A percentile compares a stretch with the other conserved stretches of the same genome.
Conservation (phyloP, 2,888 invertebrate species). For the Andrena marginata region DNA sequence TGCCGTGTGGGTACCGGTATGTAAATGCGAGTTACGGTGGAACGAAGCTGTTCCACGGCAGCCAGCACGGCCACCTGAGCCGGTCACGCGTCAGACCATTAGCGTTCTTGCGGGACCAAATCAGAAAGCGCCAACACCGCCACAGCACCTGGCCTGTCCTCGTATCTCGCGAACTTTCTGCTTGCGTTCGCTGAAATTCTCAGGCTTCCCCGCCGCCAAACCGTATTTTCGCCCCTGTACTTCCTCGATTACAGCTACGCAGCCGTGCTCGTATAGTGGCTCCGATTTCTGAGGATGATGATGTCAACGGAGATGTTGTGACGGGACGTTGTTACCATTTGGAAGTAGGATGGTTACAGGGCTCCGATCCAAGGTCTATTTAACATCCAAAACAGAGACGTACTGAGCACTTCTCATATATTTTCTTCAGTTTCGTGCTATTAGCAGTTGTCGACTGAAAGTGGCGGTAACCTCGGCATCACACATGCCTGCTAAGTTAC, state of each 20-base stretch:
- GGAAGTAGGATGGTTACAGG: no score
- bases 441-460: no score
- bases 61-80: constrained; percentile 62
- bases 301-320: no score
- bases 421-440: no score
- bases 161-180: constrained; percentile 25
- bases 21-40: constrained; percentile 75
- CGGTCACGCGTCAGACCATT: constrained; percentile 71
- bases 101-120: constrained; percentile 64
- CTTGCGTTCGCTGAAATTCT: not conserved
- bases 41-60: constrained; percentile 25
- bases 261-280: not conserved
- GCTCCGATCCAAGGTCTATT: no score
- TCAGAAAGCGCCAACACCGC: constrained; percentile 53
- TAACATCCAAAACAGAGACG: no score
- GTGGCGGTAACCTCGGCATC: no score
- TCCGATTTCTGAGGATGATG: not conserved
- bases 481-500: no score
- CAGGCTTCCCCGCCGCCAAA: not conserved
- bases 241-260: not conserved
- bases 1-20: constrained; percentile 71
- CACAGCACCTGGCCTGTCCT: constrained; percentile 29
- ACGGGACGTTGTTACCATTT: no score
- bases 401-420: no score
- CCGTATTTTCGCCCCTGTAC: not conserved